Evolutionary conservation across 92 coral and sea anemone species (phyloP).

Genomic region (Micromussa lordhowensis): DNA sequence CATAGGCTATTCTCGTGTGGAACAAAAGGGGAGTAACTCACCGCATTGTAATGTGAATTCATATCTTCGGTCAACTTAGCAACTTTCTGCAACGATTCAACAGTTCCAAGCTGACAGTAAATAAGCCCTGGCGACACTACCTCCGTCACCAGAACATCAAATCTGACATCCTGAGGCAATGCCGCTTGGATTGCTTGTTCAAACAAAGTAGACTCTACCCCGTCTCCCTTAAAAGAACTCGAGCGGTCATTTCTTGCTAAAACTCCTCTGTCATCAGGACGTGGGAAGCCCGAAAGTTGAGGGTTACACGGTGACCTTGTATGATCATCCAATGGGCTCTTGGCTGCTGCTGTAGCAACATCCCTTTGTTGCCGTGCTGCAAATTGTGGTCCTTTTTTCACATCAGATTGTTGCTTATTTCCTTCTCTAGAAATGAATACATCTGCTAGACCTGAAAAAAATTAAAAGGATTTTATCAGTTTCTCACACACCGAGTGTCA

Average conservation of each 20-base stretch:
- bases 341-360: neutral
- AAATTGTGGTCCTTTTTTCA: neutral
- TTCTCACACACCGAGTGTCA: neutral
- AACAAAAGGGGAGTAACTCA: slow-evolving; percentile 34
- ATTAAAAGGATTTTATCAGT: neutral
- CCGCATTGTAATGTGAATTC: slow-evolving; percentile 53
- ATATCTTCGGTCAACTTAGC: slow-evolving; percentile 53
- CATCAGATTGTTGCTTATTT: slow-evolving; percentile 4
- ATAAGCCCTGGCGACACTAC: slow-evolving; percentile 66
- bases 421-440: slow-evolving; percentile 22
- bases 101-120: slow-evolving; percentile 65
- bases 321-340: neutral
- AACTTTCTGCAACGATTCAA: slow-evolving; percentile 17
- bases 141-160: slow-evolving; percentile 70
- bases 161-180: slow-evolving; percentile 20
- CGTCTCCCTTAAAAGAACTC: neutral
- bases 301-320: neutral
- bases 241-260: neutral
- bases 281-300: neutral
- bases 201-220: slow-evolving; percentile 34
- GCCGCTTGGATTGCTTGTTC: slow-evolving; percentile 61
- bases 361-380: neutral
- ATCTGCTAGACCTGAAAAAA: slow-evolving; percentile 36
- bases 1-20: slow-evolving; percentile 68
- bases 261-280: neutral